These are phyloP conservation scores for Lapara coniferarum DNA, from an alignment of 2,888 invertebrate species.

Conservation along the genomic window DNA sequence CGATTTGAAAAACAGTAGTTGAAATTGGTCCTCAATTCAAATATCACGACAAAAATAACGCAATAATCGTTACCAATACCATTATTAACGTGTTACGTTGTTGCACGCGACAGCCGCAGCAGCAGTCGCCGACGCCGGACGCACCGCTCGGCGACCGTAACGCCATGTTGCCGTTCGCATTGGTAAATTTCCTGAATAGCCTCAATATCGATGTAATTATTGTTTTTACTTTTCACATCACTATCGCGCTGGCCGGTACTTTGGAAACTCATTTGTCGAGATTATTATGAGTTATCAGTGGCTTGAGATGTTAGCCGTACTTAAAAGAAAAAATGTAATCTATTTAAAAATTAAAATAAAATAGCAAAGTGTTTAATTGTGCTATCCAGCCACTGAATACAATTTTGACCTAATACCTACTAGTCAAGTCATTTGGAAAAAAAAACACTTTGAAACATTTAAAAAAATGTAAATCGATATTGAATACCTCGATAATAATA, in stretches of 20 bases:
- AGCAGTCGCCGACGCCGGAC: slow-evolving; percentile 75
- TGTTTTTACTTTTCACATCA: slow-evolving; percentile 50
- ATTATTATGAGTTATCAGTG: not conserved
- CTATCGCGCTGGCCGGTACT: slow-evolving; percentile 35
- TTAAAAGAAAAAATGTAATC: not conserved
- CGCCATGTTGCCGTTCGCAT: slow-evolving; percentile 79
- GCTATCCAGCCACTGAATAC: too few species aligned
- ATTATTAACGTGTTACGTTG: slow-evolving; percentile 22
- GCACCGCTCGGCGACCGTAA: slow-evolving; percentile 70
- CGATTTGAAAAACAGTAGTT: too few species aligned
- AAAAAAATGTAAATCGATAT: too few species aligned
- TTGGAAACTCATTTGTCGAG: slow-evolving; percentile 50
- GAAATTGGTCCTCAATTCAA: not conserved
- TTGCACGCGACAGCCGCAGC: slow-evolving; percentile 65
- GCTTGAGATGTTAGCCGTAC: too few species aligned
- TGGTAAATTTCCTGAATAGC: slow-evolving; percentile 83
- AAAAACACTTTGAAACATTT: too few species aligned
- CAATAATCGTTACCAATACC: slow-evolving; percentile 3
- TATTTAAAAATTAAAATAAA: not conserved
- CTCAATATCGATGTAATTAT: slow-evolving; percentile 82
- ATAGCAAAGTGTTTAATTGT: not conserved
- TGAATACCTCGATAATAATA: too few species aligned
- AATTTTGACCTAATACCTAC: not conserved
- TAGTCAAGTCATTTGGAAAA: not conserved
- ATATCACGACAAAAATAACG: slow-evolving; percentile 6